A percentile compares a stretch with the other conserved stretches of the same genome.
These are phyloP conservation scores for Steatocranus sp. DNA, from an alignment of 2,797 vertebrate genomes.

Conservation along the genomic window DNA sequence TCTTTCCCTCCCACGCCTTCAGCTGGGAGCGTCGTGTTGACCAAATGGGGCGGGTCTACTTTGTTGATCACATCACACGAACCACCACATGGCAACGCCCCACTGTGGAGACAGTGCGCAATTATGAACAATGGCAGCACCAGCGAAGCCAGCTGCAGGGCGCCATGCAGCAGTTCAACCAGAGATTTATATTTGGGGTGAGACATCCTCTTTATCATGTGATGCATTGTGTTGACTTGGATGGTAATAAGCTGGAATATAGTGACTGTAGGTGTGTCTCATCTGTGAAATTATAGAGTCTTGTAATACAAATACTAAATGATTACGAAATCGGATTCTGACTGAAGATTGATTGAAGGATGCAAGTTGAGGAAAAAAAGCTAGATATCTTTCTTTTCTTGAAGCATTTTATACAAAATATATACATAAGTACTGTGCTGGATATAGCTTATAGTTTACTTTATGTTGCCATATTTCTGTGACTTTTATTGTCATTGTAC, in stretches of 20 bases:
- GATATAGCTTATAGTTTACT: background rate
- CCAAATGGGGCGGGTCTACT: conserved; percentile 94
- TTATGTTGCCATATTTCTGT: background rate
- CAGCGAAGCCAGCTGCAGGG: conserved; percentile 96
- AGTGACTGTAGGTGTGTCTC: background rate
- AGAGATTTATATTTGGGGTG: conserved; percentile 97
- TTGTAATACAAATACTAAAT: background rate
- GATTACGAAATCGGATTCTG: background rate
- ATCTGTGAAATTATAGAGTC: background rate
- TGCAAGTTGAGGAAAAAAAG: background rate
- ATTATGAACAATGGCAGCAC: conserved; percentile 97
- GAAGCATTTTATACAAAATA: background rate
- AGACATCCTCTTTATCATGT: conserved; percentile 39
- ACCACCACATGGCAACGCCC: conserved; percentile 98
- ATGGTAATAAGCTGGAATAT: background rate
- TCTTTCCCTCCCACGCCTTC: background rate
- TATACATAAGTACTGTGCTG: background rate
- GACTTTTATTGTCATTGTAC: background rate
- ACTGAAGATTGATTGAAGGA: background rate
- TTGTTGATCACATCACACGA: conserved; percentile 95
- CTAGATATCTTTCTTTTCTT: background rate
- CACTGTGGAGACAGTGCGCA: conserved; percentile 90
- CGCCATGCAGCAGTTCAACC: conserved; percentile 98
- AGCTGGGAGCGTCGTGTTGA: conserved; percentile 96
- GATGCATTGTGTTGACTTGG: background rate